Conservation (phyloP, 2,888 invertebrate species). For the Drosophila leonis region DNA sequence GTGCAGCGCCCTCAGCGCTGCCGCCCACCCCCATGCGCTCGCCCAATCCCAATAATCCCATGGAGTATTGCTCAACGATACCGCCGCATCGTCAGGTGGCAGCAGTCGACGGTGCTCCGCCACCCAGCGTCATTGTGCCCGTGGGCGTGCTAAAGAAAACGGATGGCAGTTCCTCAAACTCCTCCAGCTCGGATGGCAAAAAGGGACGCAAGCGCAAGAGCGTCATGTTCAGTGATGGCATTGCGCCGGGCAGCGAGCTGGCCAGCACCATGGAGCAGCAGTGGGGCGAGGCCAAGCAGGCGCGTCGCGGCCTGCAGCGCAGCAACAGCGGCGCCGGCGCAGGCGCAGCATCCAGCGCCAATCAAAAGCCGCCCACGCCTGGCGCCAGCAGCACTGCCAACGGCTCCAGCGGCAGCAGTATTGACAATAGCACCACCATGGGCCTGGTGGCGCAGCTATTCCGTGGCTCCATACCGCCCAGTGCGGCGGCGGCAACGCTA, state of each 20-base stretch:
- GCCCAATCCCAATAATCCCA: constrained; percentile 94
- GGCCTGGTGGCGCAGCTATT: constrained; percentile 82
- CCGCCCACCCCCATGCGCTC: constrained; percentile 83
- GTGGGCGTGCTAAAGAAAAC: constrained; percentile 91
- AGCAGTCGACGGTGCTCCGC: constrained; percentile 84
- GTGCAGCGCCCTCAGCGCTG: constrained; percentile 23
- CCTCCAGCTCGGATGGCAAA: constrained; percentile 83
- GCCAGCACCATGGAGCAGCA: constrained; percentile 90
- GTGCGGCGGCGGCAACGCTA: constrained; percentile 77
- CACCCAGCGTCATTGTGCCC: constrained; percentile 93
- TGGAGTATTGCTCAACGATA: constrained; percentile 94
- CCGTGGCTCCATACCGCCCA: constrained; percentile 82
- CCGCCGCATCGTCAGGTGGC: constrained; percentile 91
- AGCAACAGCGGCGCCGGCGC: constrained; percentile 51
- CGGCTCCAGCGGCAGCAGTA: constrained; percentile 47
- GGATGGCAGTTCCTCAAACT: constrained; percentile 84
- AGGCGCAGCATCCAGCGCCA: background rate
- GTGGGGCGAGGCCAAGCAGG: constrained; percentile 86
- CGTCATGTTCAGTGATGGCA: constrained; percentile 96
- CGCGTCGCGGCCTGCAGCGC: constrained; percentile 74
- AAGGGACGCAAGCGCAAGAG: constrained; percentile 88
- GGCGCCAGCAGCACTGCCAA: constrained; percentile 37
- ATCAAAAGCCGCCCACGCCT: constrained; percentile 71
- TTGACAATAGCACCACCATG: constrained; percentile 71
- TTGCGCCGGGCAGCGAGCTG: constrained; percentile 93